phyloP scores from a whole-genome alignment of 53 echinoderm and acorn worm genomes.

The Zoroaster sp. region DNA sequence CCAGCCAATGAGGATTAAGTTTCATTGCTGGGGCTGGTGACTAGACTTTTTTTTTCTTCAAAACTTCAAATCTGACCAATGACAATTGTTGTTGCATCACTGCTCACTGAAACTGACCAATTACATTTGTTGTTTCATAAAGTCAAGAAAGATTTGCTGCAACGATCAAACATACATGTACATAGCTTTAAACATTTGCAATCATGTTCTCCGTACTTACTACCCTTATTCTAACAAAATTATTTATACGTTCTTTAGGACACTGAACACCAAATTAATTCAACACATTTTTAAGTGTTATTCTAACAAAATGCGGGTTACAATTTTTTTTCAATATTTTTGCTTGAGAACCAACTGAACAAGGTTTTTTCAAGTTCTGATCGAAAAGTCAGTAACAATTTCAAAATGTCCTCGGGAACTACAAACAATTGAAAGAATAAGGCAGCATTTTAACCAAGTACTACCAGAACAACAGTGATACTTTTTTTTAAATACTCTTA shows the following conservation, averaged over 20 bases:
- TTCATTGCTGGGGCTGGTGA: too few species aligned
- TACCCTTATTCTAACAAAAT: too few species aligned
- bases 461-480: conserved; percentile 10
- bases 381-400: neutral
- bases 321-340: too few species aligned
- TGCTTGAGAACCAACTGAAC: neutral
- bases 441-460: neutral
- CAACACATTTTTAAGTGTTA: too few species aligned
- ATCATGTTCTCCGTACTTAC: conserved; percentile 30
- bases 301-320: too few species aligned
- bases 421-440: neutral
- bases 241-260: too few species aligned
- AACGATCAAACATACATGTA: neutral
- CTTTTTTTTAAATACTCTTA: conserved; percentile 45
- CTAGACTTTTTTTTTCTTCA: too few species aligned
- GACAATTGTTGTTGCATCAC: neutral
- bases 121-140: neutral
- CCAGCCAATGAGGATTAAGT: too few species aligned
- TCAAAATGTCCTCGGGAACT: neutral
- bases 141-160: neutral
- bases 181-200: neutral
- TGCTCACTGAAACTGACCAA: neutral
- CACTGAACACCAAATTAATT: too few species aligned
- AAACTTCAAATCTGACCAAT: neutral
- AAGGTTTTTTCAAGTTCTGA: neutral